These are phyloP conservation scores for Scolopax rusticola DNA, from an alignment of 2,797 vertebrate genomes.

Conservation along the genomic window DNA sequence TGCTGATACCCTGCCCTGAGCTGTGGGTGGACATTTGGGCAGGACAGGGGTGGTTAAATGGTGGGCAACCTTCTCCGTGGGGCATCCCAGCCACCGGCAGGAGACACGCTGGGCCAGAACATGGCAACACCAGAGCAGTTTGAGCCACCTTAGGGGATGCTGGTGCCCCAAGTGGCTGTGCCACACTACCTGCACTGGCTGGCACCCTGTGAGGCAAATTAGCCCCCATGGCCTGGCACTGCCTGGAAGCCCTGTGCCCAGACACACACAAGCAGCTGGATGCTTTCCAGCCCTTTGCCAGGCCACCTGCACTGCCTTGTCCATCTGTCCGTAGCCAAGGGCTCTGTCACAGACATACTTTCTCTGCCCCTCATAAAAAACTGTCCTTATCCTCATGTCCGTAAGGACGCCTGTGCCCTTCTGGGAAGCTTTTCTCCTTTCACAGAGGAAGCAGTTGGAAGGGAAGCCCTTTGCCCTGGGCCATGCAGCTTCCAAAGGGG, in stretches of 20 bases:
- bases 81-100: background rate
- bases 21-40: background rate
- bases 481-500: background rate
- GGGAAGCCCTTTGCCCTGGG: background rate
- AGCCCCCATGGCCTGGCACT: rapidly evolving
- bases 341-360: background rate
- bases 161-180: background rate
- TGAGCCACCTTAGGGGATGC: rapidly evolving
- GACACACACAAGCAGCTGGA: background rate
- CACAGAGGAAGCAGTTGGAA: background rate
- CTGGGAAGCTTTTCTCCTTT: background rate
- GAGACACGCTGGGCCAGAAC: background rate
- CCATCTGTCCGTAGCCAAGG: background rate
- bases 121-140: background rate
- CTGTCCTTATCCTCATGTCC: background rate
- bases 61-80: background rate
- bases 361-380: background rate
- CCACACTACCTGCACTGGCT: background rate
- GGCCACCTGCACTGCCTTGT: background rate
- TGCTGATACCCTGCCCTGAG: background rate
- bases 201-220: rapidly evolving
- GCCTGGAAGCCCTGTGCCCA: background rate
- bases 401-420: background rate
- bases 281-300: background rate
- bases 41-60: background rate